Base-by-base conservation (phyloP, 1,140 invertebrate genomes). In the Limonius californicus region DNA sequence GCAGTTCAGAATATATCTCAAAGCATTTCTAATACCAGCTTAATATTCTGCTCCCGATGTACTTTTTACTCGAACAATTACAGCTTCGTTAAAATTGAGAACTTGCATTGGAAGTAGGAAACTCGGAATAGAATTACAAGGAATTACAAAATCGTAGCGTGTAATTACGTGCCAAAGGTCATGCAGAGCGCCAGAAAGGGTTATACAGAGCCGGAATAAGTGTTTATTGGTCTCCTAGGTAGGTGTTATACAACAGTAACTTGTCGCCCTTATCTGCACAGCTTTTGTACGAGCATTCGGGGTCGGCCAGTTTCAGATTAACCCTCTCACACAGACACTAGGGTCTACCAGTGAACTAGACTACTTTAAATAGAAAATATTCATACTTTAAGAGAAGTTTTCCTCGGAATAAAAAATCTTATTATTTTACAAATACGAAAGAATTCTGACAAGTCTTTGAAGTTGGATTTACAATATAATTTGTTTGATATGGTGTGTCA, bases 201-300 rank as follows among this genome's bases (percentile, higher is more conserved):
- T 45, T 45, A 15, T 18, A 45, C 42, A 45, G 42, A 15, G n/a
- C 6, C 16, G 42, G 16, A 45, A 45, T 45, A 18, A 18, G 42
- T 45, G 16, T 18, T 45, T 18, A 45, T 45, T 45, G 42, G n/a
- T 45, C 42, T n/a, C n/a, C 16, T 45, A 45, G 42, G 42, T 45
- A 45, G 42, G 42, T 18, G 42, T 45, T 45, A 12, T 45, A 45
- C 42, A 45, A 45, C 16, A 45, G 42, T 18, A 15, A 45, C 42
- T 45, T 45, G 42, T 45, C n/a, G 42, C 42, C 16, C 42, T 45
- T 45, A 45, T 45, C 42, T 45, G 4, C 14, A 45, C 14, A n/a
- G 14, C n/a, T n/a, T 45, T 6, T 45, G 16, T 45, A 45, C 42
- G 42, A 18, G 42, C 42, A 18, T 45, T 45, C 14, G 12, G 16